Evolutionary conservation across 2,113 vertebrate species (phyloP).

Genomic region (Microtus richardsoni): DNA sequence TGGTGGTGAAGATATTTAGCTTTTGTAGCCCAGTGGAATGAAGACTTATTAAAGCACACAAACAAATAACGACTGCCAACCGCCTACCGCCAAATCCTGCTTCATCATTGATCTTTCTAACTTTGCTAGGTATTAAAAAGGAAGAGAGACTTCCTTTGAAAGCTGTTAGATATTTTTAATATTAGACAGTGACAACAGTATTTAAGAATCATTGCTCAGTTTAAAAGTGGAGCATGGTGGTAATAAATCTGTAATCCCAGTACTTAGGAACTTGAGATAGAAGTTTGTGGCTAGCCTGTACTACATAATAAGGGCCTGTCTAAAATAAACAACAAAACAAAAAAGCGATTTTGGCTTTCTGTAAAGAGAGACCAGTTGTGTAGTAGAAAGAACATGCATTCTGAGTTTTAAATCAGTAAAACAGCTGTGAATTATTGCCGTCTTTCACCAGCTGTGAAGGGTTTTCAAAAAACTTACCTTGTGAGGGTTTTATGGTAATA

Average conservation of each 20-base stretch:
- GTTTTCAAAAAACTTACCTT: neutral
- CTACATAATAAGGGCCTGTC: neutral
- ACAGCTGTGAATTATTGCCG: neutral
- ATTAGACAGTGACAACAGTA: conserved; percentile 4
- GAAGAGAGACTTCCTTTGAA: conserved; percentile 52
- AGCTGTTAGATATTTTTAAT: conserved; percentile 26
- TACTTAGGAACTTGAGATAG: neutral
- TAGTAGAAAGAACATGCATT: conserved; percentile 40
- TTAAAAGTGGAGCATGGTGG: conserved; percentile 4
- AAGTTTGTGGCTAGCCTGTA: neutral
- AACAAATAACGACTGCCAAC: neutral
- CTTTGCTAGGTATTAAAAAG: conserved; percentile 9
- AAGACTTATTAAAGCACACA: conserved; percentile 37
- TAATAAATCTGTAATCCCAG: neutral
- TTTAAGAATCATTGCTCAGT: conserved; percentile 6
- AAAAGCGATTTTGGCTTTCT: conserved; percentile 34
- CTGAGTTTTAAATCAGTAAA: conserved; percentile 54
- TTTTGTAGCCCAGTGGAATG: conserved; percentile 42
- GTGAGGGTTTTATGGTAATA: conserved; percentile 44
- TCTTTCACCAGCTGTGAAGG: neutral
- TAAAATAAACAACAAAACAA: neutral
- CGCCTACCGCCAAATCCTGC: neutral
- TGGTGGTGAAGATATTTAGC: conserved; percentile 54
- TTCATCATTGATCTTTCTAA: neutral
- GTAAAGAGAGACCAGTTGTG: neutral